A percentile compares a stretch with the other conserved stretches of the same genome.
phyloP scores from a whole-genome alignment of 2,888 invertebrate genomes.

The Lampropteryx suffumata region DNA sequence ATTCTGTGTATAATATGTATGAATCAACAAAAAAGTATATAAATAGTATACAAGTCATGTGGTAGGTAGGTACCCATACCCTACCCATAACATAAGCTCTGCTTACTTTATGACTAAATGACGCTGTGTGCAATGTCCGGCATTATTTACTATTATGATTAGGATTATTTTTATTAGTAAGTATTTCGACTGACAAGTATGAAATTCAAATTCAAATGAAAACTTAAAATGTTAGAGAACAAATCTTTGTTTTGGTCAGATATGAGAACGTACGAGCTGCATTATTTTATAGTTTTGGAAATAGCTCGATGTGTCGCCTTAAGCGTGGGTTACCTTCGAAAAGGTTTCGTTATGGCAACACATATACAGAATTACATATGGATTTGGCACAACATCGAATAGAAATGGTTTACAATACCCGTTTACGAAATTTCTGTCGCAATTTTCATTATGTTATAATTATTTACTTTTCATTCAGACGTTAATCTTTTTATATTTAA shows the following conservation, averaged over 20 bases:
- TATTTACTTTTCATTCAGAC: background rate
- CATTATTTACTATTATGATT: too few species aligned
- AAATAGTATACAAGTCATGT: too few species aligned
- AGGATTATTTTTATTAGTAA: too few species aligned
- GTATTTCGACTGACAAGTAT: too few species aligned
- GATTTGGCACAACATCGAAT: conserved; percentile 13
- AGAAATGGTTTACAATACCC: conserved; percentile 10
- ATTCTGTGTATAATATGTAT: too few species aligned
- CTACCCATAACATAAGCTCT: too few species aligned
- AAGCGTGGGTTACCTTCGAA: conserved; percentile 28
- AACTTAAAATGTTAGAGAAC: too few species aligned
- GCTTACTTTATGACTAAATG: too few species aligned
- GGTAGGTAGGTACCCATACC: too few species aligned
- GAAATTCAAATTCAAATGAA: too few species aligned
- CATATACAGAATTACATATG: conserved; percentile 24
- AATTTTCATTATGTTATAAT: background rate
- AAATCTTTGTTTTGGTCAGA: background rate
- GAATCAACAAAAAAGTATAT: too few species aligned
- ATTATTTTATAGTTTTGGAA: background rate
- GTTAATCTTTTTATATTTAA: background rate
- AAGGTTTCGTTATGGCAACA: conserved; percentile 23
- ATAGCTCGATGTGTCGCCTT: conserved; percentile 1
- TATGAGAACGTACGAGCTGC: background rate
- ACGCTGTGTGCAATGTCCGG: too few species aligned
- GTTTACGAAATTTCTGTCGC: conserved; percentile 2